These are phyloP conservation scores for Brassicogethes aeneus DNA, from an alignment of 2,888 invertebrate species.

Conservation along the genomic window DNA sequence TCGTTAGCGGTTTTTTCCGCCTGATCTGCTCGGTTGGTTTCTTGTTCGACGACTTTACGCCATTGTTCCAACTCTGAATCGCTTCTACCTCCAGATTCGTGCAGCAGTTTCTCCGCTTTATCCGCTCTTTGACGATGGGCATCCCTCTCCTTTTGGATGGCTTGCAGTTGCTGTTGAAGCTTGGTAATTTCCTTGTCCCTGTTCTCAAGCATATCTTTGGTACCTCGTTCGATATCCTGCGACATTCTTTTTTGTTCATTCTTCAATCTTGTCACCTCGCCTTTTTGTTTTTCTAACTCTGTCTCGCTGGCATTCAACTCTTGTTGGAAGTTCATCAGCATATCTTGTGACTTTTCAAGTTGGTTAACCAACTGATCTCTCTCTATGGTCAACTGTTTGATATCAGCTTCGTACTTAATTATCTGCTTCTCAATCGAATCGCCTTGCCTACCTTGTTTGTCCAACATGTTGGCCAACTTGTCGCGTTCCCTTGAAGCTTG, in stretches of 20 bases:
- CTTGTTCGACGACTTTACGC: slow-evolving; percentile 69
- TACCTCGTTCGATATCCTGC: slow-evolving; percentile 60
- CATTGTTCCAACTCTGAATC: slow-evolving; percentile 70
- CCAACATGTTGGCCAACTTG: slow-evolving; percentile 67
- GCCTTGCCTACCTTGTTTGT: slow-evolving; percentile 69
- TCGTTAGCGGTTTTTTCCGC: slow-evolving; percentile 73
- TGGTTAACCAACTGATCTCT: slow-evolving; percentile 82
- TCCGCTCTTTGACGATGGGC: slow-evolving; percentile 59
- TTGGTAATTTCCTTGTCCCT: slow-evolving; percentile 63
- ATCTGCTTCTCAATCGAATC: slow-evolving; percentile 80
- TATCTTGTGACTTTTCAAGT: slow-evolving; percentile 86
- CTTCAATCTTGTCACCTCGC: slow-evolving; percentile 68
- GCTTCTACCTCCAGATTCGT: slow-evolving; percentile 55
- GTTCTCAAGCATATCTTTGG: slow-evolving; percentile 60
- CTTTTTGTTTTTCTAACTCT: slow-evolving; percentile 70
- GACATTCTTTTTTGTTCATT: slow-evolving; percentile 61
- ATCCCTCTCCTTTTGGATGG: slow-evolving; percentile 54
- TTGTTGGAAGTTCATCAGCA: slow-evolving; percentile 88
- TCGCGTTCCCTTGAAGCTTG: slow-evolving; percentile 64
- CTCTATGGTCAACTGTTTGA: slow-evolving; percentile 78
- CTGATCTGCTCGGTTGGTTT: slow-evolving; percentile 68
- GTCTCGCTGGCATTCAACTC: slow-evolving; percentile 77
- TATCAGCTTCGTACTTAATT: slow-evolving; percentile 74
- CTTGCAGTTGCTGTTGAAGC: slow-evolving; percentile 59
- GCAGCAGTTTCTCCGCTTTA: slow-evolving; percentile 65